These are phyloP conservation scores for Drosophila nannoptera DNA, from an alignment of 1,140 invertebrate genomes.

Conservation along the genomic window DNA sequence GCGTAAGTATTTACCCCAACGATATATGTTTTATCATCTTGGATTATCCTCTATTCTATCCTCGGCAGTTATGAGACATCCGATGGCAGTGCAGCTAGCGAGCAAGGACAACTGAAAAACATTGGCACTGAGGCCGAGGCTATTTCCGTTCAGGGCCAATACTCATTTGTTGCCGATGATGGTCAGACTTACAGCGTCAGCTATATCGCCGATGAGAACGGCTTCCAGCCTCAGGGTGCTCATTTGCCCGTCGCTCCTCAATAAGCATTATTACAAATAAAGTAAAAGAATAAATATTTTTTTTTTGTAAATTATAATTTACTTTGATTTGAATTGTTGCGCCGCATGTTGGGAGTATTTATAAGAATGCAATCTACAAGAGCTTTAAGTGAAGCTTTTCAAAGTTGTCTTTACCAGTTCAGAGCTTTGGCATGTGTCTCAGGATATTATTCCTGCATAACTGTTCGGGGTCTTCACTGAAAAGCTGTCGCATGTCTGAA, in stretches of 20 bases:
- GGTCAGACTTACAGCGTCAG: constrained; percentile 46
- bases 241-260: constrained; percentile 81
- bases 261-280: constrained; percentile 36
- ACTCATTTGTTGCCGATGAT: constrained; percentile 43
- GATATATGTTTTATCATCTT: neutral
- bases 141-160: constrained; percentile 44
- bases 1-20: constrained; percentile 79
- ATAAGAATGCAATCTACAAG: too few species aligned
- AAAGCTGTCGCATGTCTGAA: too few species aligned
- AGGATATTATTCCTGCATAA: too few species aligned
- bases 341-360: too few species aligned
- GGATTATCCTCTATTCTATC: neutral
- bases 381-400: too few species aligned
- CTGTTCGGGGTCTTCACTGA: too few species aligned
- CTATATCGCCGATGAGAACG: constrained; percentile 80
- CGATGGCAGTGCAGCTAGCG: constrained; percentile 83
- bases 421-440: too few species aligned
- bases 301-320: neutral
- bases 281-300: neutral
- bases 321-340: too few species aligned
- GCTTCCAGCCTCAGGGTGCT: constrained; percentile 84
- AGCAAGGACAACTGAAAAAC: constrained; percentile 57
- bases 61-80: constrained; percentile 82
- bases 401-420: too few species aligned
- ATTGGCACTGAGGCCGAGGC: constrained; percentile 32